Base-by-base conservation (phyloP, 2,888 invertebrate species). In the Limenitis camilla region DNA sequence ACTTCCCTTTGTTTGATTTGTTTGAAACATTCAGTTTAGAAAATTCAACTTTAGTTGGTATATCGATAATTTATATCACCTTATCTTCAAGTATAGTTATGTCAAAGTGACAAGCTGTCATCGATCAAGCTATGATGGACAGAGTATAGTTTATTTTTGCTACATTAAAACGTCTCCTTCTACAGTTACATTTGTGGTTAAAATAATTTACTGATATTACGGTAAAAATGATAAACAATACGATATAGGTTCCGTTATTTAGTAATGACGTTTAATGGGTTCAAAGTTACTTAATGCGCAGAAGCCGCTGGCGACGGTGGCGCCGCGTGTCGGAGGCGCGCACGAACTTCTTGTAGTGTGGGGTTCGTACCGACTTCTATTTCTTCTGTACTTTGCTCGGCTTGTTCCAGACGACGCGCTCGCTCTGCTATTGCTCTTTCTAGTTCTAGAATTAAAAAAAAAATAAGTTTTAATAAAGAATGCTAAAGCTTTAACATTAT, bases 391-490 rank as follows among this genome's bases (percentile, higher is more conserved):
- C 59, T 67, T 47, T 76, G 77, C 55, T 84, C 84, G 30, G 85
- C 84, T 53, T 81, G 81, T 63, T 89, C 90, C 47, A 90, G 66
- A 39, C 90, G 79, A 40, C 88, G 88, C 28, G 90, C 90, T 36
- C 91, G 81, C 65, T 90, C 90, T 1, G 90, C 90, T 71, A 91
- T 90, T 39, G 89, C 90, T 64, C 90, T 88, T 67, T 90, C 90
- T 49, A 91, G 67, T 71, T 91, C 91, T 75, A 89, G 61, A 76
- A 85, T 31, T 8, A 39, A 44, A n/a, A 19, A 8, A 31, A 40
- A 29, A 32, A 19, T 33, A 10, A 10, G 5, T 40, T n/a, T 19
- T 33, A 5, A 35, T 19, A 11, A 31, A 4, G 10, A 29, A 10
- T 6, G 30, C n/a, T 40, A 4, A 5, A 19, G 9, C 29, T 8